Base-by-base conservation (phyloP, 2,888 invertebrate species). In the Pollenia labialis region DNA sequence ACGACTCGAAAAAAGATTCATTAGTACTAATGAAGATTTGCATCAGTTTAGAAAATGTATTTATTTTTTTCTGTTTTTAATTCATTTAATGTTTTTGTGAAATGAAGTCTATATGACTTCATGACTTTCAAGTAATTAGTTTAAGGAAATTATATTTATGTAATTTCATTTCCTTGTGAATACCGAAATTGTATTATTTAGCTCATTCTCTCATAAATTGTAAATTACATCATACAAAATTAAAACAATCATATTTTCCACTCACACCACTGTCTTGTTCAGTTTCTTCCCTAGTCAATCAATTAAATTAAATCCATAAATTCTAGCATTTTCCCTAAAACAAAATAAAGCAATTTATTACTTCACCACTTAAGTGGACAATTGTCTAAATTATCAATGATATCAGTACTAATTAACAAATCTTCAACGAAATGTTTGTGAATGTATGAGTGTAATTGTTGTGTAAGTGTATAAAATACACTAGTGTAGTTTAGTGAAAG, bases 331-430 rank as follows among this genome's bases (percentile, higher is more conserved):
- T 79, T 69, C 48, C 48, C 42, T 18, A 40, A 44, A 54, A 46
- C 32, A 72, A 52, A 32, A 60, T 32, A 46, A 75, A 74, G 75
- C 64, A 60, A 69, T 79, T 77, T 12, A 46, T 32, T 69, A 32
- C 54, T 16, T 40, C 68, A 69, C 23, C 46, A 50, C 71, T 83
- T 71, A 77, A 83, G 71, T 71, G 56, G 56, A 64, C 60, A 82
- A 71, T 83, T 83, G 71, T 64, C 18, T 71, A 56, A 76, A 77
- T 71, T 62, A 62, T 77, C 62, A 54, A 71, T 77, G 69, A 83
- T 54, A 56, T 77, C 71, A 71, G 56, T 42, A 62, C 62, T 71
- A 76, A 71, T 83, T 76, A 83, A 77, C 71, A 58, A 77, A 77
- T 64, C 56, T 72, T 48, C 54, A 54, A 71, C 8, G 1, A 10